A percentile compares a stretch with the other conserved stretches of the same genome.
These are phyloP conservation scores for Eugnorisma glareosa DNA, from an alignment of 2,888 invertebrate species.

Conservation along the genomic window DNA sequence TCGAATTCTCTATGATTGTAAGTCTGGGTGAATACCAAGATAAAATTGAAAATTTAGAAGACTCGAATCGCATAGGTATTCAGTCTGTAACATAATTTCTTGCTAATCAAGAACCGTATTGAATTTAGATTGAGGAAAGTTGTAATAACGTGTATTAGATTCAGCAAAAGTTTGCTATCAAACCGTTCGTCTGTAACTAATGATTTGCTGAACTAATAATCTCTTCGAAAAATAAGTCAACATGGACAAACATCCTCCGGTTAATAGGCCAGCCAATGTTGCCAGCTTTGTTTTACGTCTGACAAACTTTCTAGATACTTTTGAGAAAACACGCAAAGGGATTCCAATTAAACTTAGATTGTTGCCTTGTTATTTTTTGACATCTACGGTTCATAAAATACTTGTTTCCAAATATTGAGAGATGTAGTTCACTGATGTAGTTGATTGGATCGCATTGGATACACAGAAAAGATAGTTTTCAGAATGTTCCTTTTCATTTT, in stretches of 20 bases:
- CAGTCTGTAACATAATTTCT: conserved; percentile 29
- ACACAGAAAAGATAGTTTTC: background rate
- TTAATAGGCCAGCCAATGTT: conserved; percentile 32
- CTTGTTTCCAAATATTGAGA: background rate
- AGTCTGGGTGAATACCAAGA: background rate
- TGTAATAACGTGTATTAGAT: conserved; percentile 40
- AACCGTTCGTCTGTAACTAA: conserved; percentile 40
- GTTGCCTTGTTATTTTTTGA: conserved; percentile 11
- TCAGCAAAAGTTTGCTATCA: conserved; percentile 42
- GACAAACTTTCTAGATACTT: conserved; percentile 32
- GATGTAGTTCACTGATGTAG: conserved; percentile 3
- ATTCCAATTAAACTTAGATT: conserved; percentile 12
- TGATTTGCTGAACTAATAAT: conserved; percentile 54
- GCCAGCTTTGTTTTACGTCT: conserved; percentile 15
- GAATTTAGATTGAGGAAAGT: conserved; percentile 38
- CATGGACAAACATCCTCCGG: conserved; percentile 37
- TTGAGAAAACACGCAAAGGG: conserved; percentile 3
- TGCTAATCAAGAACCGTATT: conserved; percentile 27
- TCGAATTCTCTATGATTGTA: conserved; percentile 1
- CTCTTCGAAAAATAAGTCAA: conserved; percentile 43
- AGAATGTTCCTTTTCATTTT: background rate
- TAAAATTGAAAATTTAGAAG: conserved; percentile 30
- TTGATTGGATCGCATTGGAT: no score
- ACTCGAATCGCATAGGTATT: conserved; percentile 29
- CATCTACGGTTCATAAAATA: background rate